These are phyloP conservation scores for Diaprepes abbreviatus DNA, from an alignment of 2,888 invertebrate species.

Conservation along the genomic window DNA sequence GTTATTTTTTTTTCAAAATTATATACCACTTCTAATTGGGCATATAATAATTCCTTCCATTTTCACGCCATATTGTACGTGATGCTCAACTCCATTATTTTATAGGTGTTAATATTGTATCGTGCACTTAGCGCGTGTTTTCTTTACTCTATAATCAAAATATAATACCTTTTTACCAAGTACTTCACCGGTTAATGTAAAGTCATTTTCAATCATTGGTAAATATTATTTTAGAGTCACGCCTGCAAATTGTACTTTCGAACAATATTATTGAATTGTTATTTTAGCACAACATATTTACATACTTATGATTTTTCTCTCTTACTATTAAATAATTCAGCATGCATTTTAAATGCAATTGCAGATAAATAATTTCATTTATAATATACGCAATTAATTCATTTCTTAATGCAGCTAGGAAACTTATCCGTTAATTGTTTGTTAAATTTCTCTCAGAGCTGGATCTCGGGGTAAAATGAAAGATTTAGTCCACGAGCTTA, in stretches of 20 bases:
- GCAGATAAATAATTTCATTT: too few species aligned
- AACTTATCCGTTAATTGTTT: too few species aligned
- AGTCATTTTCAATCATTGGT: slow-evolving; percentile 14
- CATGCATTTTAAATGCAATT: too few species aligned
- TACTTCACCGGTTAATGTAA: slow-evolving; percentile 1
- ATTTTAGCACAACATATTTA: slow-evolving; percentile 2
- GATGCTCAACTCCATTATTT: neutral
- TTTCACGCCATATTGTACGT: neutral
- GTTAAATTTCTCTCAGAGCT: too few species aligned
- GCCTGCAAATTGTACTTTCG: neutral
- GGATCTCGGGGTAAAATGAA: too few species aligned
- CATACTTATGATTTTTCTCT: too few species aligned
- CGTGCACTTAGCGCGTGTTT: slow-evolving; percentile 5
- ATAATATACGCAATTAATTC: too few species aligned
- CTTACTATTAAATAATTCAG: too few species aligned
- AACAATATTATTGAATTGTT: neutral
- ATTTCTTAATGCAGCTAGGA: too few species aligned
- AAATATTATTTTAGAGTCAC: slow-evolving; percentile 8
- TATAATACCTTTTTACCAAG: slow-evolving; percentile 3
- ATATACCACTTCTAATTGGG: neutral
- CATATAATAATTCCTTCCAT: neutral
- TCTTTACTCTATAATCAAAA: slow-evolving; percentile 8
- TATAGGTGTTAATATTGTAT: slow-evolving; percentile 7
- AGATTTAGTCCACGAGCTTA: too few species aligned
- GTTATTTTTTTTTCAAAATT: neutral